Percentiles rank a stretch among this genome's conserved stretches.
These are phyloP conservation scores for Nycticryphes semicollaris DNA, from an alignment of 2,113 vertebrate genomes.

Conservation along the genomic window DNA sequence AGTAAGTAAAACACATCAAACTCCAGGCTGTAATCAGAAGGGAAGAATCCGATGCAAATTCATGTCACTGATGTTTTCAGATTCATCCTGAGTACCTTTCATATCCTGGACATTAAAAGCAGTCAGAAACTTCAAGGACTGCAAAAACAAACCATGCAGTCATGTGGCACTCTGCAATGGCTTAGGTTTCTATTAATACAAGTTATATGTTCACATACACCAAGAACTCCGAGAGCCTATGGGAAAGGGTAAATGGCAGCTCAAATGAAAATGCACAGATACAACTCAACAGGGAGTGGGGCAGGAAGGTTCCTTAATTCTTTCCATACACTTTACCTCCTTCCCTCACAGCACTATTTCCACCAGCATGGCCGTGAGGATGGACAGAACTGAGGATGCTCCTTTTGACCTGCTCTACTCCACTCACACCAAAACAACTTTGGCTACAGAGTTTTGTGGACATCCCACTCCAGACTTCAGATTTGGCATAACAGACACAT, in stretches of 20 bases:
- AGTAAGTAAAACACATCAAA: neutral
- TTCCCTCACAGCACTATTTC: neutral
- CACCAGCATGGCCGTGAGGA: neutral
- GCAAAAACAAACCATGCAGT: neutral
- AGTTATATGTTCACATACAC: neutral
- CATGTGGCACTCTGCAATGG: neutral
- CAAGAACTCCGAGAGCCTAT: neutral
- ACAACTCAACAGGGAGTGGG: neutral
- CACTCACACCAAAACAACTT: neutral
- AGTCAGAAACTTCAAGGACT: neutral
- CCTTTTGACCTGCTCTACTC: neutral
- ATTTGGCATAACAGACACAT: neutral
- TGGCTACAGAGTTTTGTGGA: neutral
- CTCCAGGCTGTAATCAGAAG: neutral
- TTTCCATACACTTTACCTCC: neutral
- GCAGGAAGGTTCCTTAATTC: neutral
- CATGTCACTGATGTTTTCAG: neutral
- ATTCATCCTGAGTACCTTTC: neutral
- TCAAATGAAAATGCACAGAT: neutral
- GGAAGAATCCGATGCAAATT: neutral
- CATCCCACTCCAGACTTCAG: neutral
- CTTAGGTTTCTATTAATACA: neutral
- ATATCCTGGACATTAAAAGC: neutral
- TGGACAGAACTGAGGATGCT: neutral
- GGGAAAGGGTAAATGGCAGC: neutral